Base-by-base conservation (phyloP, 1,140 invertebrate genomes). In the Dreissena rostriformis region DNA sequence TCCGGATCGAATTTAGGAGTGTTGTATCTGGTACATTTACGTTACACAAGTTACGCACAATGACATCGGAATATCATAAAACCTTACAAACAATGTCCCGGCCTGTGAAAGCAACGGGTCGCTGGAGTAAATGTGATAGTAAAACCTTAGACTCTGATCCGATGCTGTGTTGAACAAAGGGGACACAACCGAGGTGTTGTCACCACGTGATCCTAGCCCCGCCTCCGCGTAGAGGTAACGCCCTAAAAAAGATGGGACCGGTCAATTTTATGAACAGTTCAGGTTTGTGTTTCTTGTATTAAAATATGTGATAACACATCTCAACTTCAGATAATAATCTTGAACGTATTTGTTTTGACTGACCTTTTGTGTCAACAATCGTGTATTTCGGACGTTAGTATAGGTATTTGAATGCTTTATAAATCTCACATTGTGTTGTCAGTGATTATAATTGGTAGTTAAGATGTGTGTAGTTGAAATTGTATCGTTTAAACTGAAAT, bases 211-310 rank as follows among this genome's bases (percentile, higher is more conserved):
- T 17, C 89, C 90, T n/a, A 86, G 57, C 52, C 82, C 85, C 7
- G 86, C 88, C 65, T 91, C 88, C 22, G 88, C 86, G 76, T 90
- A 90, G 73, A 90, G 82, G 70, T 88, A 91, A 78, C 87, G 53
- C 28, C 88, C 90, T 91, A 65, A 10, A 78, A 82, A 24, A 61
- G 17, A 39, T 39, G 39, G 39, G 39, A 39, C 2, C 39, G 8
- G 39, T 39, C 8, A 8, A 39, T 39, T 5, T 39, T 5, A 39
- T 39, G 39, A 39, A 2, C 2, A 39, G 8, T 2, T 39, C 39
- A 39, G 39, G 39, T 8, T 39, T 39, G 39, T 39, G 39, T 39
- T 39, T 39, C 39, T 39, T 39, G 39, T 39, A 39, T 8, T 39
- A 39, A 24, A 61, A 61, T 4, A 61, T 61, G 12, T 2, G 22